Evolutionary conservation across 1,140 invertebrate species (phyloP).

Genomic region (Caenorhabditis inopinata): DNA sequence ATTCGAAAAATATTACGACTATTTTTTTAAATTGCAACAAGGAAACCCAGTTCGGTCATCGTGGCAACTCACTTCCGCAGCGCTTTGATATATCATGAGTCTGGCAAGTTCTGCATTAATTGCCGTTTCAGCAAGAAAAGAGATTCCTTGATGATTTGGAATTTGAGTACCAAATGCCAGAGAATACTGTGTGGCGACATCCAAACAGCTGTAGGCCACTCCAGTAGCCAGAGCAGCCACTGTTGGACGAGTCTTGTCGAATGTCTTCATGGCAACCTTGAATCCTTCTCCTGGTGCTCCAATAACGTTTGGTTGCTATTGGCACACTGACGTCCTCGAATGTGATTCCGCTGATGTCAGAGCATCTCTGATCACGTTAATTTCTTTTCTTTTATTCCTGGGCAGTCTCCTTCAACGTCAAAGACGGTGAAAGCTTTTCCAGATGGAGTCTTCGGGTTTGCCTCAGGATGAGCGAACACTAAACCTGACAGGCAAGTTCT

Average conservation of each 20-base stretch:
- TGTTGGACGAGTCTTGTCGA: conserved; percentile 68
- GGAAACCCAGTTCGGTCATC: too few relatives aligned
- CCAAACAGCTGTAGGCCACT: conserved; percentile 81
- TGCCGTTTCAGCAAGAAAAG: conserved; percentile 94
- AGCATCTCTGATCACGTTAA: conserved; percentile 78
- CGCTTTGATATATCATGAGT: conserved; percentile 80
- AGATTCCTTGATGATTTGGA: conserved; percentile 77
- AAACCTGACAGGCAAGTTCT: too few relatives aligned
- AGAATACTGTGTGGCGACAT: conserved; percentile 90
- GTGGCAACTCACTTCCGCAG: conserved; percentile 81
- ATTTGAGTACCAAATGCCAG: conserved; percentile 87
- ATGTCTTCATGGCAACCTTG: conserved; percentile 65
- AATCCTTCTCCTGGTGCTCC: conserved; percentile 60
- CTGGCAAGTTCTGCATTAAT: conserved; percentile 82
- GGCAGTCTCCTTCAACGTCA: conserved; percentile 85
- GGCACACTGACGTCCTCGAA: conserved; percentile 97
- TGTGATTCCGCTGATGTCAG: conserved; percentile 90
- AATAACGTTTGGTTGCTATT: conserved; percentile 52
- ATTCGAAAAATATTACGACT: too few relatives aligned
- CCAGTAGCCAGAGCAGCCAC: conserved; percentile 87
- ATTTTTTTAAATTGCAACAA: too few relatives aligned
- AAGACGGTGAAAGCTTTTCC: conserved; percentile 93
- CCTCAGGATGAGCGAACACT: conserved; percentile 84
- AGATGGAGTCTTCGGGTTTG: conserved; percentile 85
- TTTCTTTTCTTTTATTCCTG: conserved; percentile 81